Evolutionary conservation across 2,113 vertebrate genomes (phyloP).

Genomic region (Chamaetylas fuelleborni): DNA sequence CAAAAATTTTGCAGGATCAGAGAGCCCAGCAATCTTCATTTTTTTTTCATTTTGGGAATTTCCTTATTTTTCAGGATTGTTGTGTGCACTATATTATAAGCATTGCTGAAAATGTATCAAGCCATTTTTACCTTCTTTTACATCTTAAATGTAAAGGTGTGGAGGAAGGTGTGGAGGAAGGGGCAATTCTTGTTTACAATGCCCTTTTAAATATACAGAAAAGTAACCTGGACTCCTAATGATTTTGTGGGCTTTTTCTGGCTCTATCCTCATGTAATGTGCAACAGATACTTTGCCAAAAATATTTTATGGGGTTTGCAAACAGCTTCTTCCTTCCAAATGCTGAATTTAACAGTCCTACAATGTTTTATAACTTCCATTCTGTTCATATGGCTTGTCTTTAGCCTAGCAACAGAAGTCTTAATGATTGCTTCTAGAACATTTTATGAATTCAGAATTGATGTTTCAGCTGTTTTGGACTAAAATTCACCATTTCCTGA

Average conservation of each 20-base stretch:
- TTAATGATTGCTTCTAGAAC: constrained; percentile 45
- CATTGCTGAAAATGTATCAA: background rate
- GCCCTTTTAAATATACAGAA: background rate
- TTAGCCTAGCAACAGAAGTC: constrained; percentile 46
- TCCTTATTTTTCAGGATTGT: accelerated
- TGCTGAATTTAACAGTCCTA: constrained; percentile 59
- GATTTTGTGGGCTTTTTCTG: background rate
- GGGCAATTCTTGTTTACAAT: background rate
- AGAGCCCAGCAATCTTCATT: background rate
- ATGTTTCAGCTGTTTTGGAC: constrained; percentile 29
- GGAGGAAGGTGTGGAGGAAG: background rate
- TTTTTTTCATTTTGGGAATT: background rate
- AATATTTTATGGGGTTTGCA: constrained; percentile 56
- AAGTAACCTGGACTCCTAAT: background rate
- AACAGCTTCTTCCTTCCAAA: constrained; percentile 57
- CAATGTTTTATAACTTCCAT: constrained; percentile 58
- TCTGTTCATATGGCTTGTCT: constrained; percentile 18
- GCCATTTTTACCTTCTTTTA: background rate
- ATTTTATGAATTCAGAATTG: constrained; percentile 41
- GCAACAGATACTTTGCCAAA: constrained; percentile 64
- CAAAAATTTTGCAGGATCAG: background rate
- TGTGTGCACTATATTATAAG: background rate
- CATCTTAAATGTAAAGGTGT: background rate
- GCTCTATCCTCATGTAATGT: constrained; percentile 43
- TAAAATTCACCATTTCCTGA: constrained; percentile 33